phyloP scores from a whole-genome alignment of 1,140 invertebrate genomes.

The Sycophaga agraensis region DNA sequence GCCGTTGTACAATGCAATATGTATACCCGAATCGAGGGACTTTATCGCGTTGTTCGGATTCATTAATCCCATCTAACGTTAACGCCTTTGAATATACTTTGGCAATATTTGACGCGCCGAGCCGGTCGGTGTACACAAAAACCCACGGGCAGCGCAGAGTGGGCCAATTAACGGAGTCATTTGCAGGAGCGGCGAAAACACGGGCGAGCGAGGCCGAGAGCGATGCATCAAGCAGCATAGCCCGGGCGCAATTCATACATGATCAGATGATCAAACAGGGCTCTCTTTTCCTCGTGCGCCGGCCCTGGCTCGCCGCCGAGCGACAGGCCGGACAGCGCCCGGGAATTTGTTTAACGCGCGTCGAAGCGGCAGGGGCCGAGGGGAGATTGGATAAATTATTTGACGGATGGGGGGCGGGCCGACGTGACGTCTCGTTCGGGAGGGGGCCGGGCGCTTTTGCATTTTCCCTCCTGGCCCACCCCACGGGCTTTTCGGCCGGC shows the following conservation, averaged over 20 bases:
- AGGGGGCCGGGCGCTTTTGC: background rate
- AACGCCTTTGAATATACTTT: too few species aligned
- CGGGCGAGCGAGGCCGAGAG: too few species aligned
- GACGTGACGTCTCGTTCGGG: conserved; percentile 1
- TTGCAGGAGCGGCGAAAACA: too few species aligned
- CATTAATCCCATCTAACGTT: too few species aligned
- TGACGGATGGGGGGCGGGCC: background rate
- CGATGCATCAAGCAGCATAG: too few species aligned
- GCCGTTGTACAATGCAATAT: too few species aligned
- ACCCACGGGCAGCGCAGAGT: too few species aligned
- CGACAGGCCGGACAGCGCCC: background rate
- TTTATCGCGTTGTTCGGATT: too few species aligned
- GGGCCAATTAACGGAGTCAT: too few species aligned
- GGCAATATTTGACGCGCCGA: too few species aligned
- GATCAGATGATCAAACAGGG: conserved; percentile 8
- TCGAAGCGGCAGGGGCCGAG: background rate
- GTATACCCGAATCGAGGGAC: too few species aligned
- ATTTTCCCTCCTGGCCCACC: background rate
- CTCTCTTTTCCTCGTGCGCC: background rate
- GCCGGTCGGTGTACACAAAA: too few species aligned
- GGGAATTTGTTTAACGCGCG: conserved; percentile 23
- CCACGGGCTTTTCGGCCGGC: background rate
- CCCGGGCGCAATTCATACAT: background rate
- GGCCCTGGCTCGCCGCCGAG: background rate
- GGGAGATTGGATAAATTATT: conserved; percentile 20